Conservation (phyloP, 2,797 vertebrate species). For the Sebastes kiyomatsui region DNA sequence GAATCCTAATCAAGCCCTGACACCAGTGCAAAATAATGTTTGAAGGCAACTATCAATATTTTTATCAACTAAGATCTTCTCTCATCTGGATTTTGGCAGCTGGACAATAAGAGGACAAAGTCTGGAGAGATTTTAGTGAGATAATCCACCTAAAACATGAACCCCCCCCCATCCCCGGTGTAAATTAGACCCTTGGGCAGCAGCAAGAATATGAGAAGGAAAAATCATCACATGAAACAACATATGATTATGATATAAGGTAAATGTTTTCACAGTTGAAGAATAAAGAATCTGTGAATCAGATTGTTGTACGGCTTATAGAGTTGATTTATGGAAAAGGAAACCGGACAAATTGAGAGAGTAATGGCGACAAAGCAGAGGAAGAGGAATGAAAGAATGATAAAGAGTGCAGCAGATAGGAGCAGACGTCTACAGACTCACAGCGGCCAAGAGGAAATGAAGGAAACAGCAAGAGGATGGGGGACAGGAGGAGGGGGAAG, state of each 20-base stretch:
- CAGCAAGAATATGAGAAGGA: neutral
- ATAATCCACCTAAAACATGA: neutral
- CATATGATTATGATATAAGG: neutral
- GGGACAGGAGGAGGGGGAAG: neutral
- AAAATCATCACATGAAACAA: neutral
- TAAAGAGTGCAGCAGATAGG: slow-evolving; percentile 16
- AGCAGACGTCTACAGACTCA: slow-evolving; percentile 9
- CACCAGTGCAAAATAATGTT: neutral
- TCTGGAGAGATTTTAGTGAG: neutral
- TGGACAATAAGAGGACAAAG: neutral
- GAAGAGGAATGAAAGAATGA: slow-evolving; percentile 15
- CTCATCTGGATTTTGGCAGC: neutral
- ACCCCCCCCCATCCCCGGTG: no score
- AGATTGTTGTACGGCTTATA: neutral
- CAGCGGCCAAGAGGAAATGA: slow-evolving; percentile 44
- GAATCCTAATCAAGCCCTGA: neutral
- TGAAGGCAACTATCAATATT: neutral
- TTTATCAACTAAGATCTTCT: neutral
- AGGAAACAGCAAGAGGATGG: slow-evolving; percentile 28
- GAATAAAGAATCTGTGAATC: neutral
- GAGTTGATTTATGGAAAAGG: slow-evolving; percentile 23
- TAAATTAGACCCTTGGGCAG: neutral
- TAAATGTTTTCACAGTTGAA: neutral
- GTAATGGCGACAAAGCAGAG: neutral
- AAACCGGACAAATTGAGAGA: neutral